Percentiles rank a stretch among this genome's conserved stretches.
These are phyloP conservation scores for Vannuccia rotundouncinata DNA, from an alignment of 2,888 invertebrate genomes.

Conservation along the genomic window DNA sequence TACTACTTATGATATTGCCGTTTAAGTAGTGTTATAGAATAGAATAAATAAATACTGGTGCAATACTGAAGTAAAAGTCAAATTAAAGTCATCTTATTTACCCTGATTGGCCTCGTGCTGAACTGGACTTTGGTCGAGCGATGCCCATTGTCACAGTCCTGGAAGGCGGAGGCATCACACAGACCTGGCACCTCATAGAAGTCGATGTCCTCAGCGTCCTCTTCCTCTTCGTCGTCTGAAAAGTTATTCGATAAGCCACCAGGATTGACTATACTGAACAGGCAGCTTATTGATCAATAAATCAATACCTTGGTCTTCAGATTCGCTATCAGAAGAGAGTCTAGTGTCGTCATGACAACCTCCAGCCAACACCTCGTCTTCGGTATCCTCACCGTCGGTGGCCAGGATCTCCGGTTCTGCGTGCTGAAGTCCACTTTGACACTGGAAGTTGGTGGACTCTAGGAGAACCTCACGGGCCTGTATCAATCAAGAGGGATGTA, in stretches of 20 bases:
- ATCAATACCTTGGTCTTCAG: not conserved
- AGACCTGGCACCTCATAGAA: not conserved
- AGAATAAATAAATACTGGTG: no score
- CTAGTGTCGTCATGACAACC: not conserved
- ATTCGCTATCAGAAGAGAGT: not conserved
- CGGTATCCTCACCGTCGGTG: not conserved
- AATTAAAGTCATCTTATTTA: no score
- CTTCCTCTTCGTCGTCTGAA: not conserved
- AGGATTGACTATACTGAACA: not conserved
- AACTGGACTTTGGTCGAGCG: not conserved
- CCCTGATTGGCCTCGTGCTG: not conserved
- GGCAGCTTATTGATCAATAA: not conserved
- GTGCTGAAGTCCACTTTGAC: not conserved
- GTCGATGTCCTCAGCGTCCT: not conserved
- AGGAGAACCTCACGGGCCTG: not conserved
- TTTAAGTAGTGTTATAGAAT: no score
- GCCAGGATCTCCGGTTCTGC: not conserved
- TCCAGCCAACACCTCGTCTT: not conserved
- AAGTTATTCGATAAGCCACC: not conserved
- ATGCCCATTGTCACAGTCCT: not conserved
- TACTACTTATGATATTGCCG: no score
- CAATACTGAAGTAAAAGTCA: no score
- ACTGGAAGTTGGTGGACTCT: not conserved
- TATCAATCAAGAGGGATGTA: not conserved
- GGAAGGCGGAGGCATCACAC: not conserved